Conservation (phyloP, 2,113 vertebrate species). For the Mus spicilegus region DNA sequence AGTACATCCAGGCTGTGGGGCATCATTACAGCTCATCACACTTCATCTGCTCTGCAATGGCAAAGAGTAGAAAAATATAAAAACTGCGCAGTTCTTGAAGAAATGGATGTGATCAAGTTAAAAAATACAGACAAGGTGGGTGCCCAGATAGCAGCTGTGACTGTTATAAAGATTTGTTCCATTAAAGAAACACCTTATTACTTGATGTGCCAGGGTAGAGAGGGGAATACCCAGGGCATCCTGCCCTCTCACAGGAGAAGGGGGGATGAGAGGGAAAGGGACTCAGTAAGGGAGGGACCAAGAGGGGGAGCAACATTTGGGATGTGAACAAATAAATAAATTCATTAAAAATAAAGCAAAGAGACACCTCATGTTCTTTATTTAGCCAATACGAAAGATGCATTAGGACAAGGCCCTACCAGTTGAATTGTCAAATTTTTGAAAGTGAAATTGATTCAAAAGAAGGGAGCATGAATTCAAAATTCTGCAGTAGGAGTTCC, state of each 20-base stretch:
- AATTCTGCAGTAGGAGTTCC: background rate
- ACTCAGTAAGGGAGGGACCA: too few relatives aligned
- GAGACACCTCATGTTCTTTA: background rate
- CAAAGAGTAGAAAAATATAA: background rate
- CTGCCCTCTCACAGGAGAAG: too few relatives aligned
- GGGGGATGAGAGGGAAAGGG: too few relatives aligned
- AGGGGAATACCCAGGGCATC: too few relatives aligned
- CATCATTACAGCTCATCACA: background rate
- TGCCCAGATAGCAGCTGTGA: background rate
- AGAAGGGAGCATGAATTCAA: background rate
- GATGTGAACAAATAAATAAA: too few relatives aligned
- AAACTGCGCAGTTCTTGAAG: background rate
- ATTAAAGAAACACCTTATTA: background rate
- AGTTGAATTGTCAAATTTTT: background rate
- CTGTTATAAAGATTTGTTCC: background rate
- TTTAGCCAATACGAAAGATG: background rate
- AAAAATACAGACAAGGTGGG: background rate
- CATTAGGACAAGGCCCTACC: too few relatives aligned
- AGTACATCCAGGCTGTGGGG: background rate
- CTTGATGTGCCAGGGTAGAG: too few relatives aligned
- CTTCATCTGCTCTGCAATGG: too few relatives aligned
- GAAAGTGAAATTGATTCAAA: background rate
- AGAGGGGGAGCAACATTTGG: too few relatives aligned
- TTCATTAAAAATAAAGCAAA: too few relatives aligned
- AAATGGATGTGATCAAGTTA: background rate